Base-by-base conservation (phyloP, 2,888 invertebrate species). In the Nephrotoma guestfalica region DNA sequence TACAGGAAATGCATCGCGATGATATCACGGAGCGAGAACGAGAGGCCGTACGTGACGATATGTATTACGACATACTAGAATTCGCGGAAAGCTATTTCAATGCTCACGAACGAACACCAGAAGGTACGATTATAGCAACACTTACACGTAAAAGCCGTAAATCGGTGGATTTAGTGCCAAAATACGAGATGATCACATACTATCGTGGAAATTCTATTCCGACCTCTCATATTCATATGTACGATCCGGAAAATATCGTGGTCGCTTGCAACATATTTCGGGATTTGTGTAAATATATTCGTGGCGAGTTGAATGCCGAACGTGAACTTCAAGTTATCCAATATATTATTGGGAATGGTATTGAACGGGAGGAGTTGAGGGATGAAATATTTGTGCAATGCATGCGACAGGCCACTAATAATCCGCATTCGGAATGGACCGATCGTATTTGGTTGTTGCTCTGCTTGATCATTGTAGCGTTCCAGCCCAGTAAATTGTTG, bases 11-110 rank as follows among this genome's bases (percentile, higher is more conserved):
- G 90, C 96, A 96, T 88, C 95, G 92, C 90, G 88, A 92, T 83
- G 90, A 89, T 89, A 89, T 89, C 86, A 88, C 89, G 5, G 91
- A 92, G 90, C 91, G 83, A 40, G 90, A 90, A 88, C 91, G 90
- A 84, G 90, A 91, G 86, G 88, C 89, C 43, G 88, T 89, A 45
- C 90, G 89, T 30, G 94, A 94, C 86, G 94, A 94, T 88, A 91
- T 93, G 6, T 93, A 94, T 89, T 96, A 95, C 90, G 97, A 98
- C 90, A 95, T 98, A 90, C 93, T 97, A 0, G 97, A 98, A 90
- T 98, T 97, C 92, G 98, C 98, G n/a, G 97, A 97, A 89, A 95
- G 96, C 88, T 96, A 96, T 91, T 98, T 97, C 92, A 98, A 98
- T 90, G 94, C 95, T 86, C 98, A 98, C 89, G 96, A 97, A 88